phyloP scores from a whole-genome alignment of 2,797 vertebrate species.

The Channa striata region DNA sequence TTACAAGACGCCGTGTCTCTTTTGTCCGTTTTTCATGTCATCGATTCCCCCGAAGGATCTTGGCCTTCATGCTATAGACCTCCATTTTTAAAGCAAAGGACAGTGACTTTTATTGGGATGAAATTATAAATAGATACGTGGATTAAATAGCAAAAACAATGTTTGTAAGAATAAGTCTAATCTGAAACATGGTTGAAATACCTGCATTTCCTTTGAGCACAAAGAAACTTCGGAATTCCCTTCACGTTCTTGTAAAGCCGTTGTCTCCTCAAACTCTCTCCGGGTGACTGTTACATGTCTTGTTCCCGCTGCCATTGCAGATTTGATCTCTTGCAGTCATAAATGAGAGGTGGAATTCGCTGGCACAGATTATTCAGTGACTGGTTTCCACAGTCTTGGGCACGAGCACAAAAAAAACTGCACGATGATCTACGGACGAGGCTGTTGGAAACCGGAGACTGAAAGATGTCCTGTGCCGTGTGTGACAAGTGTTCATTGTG shows the following conservation, averaged over 20 bases:
- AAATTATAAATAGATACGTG: neutral
- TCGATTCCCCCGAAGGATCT: neutral
- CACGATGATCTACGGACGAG: conserved; percentile 12
- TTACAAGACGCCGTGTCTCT: neutral
- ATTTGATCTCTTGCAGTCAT: conserved; percentile 31
- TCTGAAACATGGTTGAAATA: neutral
- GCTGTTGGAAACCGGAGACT: conserved; percentile 21
- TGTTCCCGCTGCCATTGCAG: neutral
- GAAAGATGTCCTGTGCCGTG: conserved; percentile 50
- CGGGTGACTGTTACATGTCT: neutral
- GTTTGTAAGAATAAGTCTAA: neutral
- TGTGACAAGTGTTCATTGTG: conserved; percentile 69
- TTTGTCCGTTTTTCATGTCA: neutral
- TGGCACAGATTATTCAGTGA: conserved; percentile 17
- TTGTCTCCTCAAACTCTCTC: conserved; percentile 15
- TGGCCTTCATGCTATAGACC: too few species aligned
- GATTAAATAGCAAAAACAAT: neutral
- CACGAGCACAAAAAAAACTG: conserved; percentile 1
- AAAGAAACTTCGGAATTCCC: neutral
- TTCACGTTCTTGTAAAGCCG: neutral
- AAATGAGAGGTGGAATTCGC: conserved; percentile 37
- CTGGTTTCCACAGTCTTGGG: conserved; percentile 12
- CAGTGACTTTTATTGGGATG: neutral
- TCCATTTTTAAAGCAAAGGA: neutral
- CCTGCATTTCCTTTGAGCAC: neutral